phyloP scores from a whole-genome alignment of 1,140 invertebrate species.

The fruit fly (Drosophila melanogaster) region Release_6_plus_ISO1_MT NT_033777.3:9817501-9818000 shows the following conservation, averaged over 20 bases:
- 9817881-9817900: constrained; percentile 59
- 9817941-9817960: constrained; percentile 56
- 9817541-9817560: constrained; percentile 26
- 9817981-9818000: constrained; percentile 34
- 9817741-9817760: constrained; percentile 28
- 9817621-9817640: constrained; percentile 86
- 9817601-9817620: not conserved
- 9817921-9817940: constrained; percentile 60
- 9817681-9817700: constrained; percentile 32
- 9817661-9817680: constrained; percentile 28
- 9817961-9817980: constrained; percentile 44
- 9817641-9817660: constrained; percentile 7
- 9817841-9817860: constrained; percentile 2
- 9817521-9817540: constrained; percentile 7
- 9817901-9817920: constrained; percentile 55
- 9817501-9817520: not conserved
- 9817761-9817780: constrained; percentile 40
- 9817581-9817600: not conserved
- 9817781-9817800: constrained; percentile 26
- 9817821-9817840: constrained; percentile 80
- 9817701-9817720: constrained; percentile 53
- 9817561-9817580: constrained; percentile 22
- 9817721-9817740: not conserved
- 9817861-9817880: constrained; percentile 86
- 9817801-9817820: constrained; percentile 86